Evolutionary conservation across 2,113 vertebrate genomes (phyloP).

Genomic region (Amblyornis subalaris): DNA sequence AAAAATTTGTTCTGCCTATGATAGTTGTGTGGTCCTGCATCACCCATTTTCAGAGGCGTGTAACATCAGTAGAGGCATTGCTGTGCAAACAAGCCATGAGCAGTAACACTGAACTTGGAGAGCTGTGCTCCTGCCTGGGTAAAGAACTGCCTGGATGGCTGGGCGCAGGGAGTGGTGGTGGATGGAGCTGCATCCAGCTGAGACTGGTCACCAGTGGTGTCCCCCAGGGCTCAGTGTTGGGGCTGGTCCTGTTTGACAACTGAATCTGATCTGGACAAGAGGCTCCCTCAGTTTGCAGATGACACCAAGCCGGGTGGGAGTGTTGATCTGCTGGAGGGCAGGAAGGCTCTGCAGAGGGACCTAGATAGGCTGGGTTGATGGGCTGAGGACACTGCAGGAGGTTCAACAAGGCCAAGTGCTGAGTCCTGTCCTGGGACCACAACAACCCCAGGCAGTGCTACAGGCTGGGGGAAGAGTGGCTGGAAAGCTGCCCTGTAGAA

Average conservation of each 20-base stretch:
- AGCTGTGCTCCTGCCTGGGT: neutral
- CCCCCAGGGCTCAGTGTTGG: neutral
- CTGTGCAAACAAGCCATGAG: neutral
- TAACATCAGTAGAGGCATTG: neutral
- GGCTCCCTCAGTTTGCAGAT: neutral
- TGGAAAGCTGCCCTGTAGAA: rapidly evolving
- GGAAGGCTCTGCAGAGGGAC: neutral
- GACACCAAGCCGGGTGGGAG: neutral
- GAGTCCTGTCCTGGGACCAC: neutral
- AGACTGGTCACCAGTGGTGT: rapidly evolving
- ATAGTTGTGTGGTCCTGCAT: neutral
- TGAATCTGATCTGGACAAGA: neutral
- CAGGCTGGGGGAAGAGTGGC: neutral
- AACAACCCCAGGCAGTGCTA: rapidly evolving
- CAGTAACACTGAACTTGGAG: neutral
- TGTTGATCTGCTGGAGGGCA: neutral
- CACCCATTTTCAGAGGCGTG: neutral
- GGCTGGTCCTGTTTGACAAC: neutral
- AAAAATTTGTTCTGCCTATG: neutral
- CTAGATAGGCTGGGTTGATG: neutral
- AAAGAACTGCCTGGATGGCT: neutral
- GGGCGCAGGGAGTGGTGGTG: neutral
- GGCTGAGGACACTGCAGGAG: neutral
- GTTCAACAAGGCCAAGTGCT: rapidly evolving
- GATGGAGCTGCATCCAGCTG: neutral